These are phyloP conservation scores for Drosophila malerkotliana DNA, from an alignment of 1,140 invertebrate genomes.

Conservation along the genomic window DNA sequence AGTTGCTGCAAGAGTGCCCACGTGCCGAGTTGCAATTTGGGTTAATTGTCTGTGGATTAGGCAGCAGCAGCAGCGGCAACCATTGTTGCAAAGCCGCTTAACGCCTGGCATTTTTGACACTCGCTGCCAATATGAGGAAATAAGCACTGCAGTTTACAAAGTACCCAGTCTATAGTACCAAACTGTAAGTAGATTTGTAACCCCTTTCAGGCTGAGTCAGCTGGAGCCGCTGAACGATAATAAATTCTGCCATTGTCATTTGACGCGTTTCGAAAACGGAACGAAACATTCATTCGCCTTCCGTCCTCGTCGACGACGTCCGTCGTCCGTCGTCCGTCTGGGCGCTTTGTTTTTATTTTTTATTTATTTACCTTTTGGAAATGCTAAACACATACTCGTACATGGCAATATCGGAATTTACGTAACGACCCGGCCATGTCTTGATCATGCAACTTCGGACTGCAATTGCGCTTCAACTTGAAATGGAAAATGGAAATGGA, in stretches of 20 bases:
- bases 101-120: slow-evolving; percentile 71
- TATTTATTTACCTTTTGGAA: slow-evolving; percentile 33
- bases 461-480: slow-evolving; percentile 35
- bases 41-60: slow-evolving; percentile 76
- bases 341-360: slow-evolving; percentile 34
- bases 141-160: slow-evolving; percentile 42
- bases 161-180: slow-evolving; percentile 20
- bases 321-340: not conserved
- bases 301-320: not conserved
- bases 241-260: slow-evolving; percentile 67
- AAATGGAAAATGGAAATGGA: slow-evolving; percentile 16
- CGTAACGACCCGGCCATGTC: slow-evolving; percentile 35
- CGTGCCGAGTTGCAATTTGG: slow-evolving; percentile 70
- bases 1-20: slow-evolving; percentile 69
- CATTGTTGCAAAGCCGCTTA: slow-evolving; percentile 71
- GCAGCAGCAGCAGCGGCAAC: slow-evolving; percentile 8
- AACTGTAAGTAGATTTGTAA: slow-evolving; percentile 2
- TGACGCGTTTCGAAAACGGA: slow-evolving; percentile 56
- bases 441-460: slow-evolving; percentile 38
- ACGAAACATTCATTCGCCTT: slow-evolving; percentile 27
- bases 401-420: slow-evolving; percentile 23
- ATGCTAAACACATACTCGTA: slow-evolving; percentile 7
- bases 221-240: slow-evolving; percentile 60
- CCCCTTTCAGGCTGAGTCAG: slow-evolving; percentile 51
- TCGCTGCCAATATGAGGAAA: slow-evolving; percentile 58